These are phyloP conservation scores for Phenganax marumi DNA, from an alignment of 92 coral and sea anemone species.

Conservation along the genomic window DNA sequence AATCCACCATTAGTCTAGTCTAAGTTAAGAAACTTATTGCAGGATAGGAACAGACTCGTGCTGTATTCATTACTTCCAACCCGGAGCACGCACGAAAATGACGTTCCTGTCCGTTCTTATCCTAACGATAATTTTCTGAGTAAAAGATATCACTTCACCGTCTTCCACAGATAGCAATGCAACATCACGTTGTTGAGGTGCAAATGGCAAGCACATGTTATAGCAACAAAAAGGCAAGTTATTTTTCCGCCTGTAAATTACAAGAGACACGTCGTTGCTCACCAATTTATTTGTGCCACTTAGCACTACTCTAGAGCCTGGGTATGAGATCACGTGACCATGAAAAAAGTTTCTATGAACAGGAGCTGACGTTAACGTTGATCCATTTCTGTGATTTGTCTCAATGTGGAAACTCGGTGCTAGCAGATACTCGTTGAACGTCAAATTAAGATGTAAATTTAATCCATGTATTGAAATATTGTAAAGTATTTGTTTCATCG, in stretches of 20 bases:
- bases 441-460: slow-evolving; percentile 65
- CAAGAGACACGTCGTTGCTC: slow-evolving; percentile 24
- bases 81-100: no score
- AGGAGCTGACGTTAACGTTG: slow-evolving; percentile 33
- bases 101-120: no score
- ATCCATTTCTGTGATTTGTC: slow-evolving; percentile 61
- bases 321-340: slow-evolving; percentile 75
- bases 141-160: no score
- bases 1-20: neutral
- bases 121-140: no score
- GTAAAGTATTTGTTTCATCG: slow-evolving; percentile 38
- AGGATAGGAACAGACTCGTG: no score
- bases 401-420: slow-evolving; percentile 63
- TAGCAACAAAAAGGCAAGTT: no score
- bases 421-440: slow-evolving; percentile 46
- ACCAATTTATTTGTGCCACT: slow-evolving; percentile 79
- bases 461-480: slow-evolving; percentile 60
- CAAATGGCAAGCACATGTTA: no score
- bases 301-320: slow-evolving; percentile 68
- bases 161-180: no score
- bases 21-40: no score
- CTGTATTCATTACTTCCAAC: no score
- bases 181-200: no score
- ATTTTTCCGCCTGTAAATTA: no score
- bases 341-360: slow-evolving; percentile 55